phyloP scores from a whole-genome alignment of 2,797 vertebrate species.

The Rhinogobio ventralis region DNA sequence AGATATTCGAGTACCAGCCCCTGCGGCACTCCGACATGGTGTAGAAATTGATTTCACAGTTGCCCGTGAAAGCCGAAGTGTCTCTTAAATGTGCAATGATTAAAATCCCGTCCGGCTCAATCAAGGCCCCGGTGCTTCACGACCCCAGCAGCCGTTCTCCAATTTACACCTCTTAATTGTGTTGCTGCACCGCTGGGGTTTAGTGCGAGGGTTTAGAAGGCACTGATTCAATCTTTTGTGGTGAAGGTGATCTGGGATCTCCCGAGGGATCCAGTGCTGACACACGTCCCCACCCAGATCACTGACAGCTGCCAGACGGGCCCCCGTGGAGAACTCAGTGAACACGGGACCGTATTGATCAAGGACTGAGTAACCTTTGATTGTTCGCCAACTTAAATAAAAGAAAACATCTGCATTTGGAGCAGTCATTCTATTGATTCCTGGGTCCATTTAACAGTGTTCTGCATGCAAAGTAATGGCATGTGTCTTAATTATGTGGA shows the following conservation, averaged over 20 bases:
- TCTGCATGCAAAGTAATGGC: conserved; percentile 31
- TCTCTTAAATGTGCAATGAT: conserved; percentile 72
- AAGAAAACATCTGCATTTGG: conserved; percentile 34
- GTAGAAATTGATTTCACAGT: conserved; percentile 75
- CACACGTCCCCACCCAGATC: conserved; percentile 85
- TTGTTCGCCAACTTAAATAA: conserved; percentile 13
- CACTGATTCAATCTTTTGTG: conserved; percentile 94
- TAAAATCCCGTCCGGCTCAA: conserved; percentile 77
- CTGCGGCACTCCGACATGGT: conserved; percentile 47
- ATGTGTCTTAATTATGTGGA: conserved; percentile 44
- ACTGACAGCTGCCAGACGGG: conserved; percentile 70
- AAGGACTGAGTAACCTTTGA: conserved; percentile 70
- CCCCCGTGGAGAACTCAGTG: conserved; percentile 75
- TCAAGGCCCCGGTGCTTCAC: conserved; percentile 61
- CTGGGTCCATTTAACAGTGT: conserved; percentile 41
- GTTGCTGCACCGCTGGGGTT: conserved; percentile 64
- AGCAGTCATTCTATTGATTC: conserved; percentile 42
- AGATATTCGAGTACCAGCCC: conserved; percentile 55
- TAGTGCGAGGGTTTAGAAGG: conserved; percentile 38
- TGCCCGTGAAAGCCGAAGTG: conserved; percentile 63
- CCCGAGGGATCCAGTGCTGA: conserved; percentile 81
- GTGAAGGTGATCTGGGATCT: conserved; percentile 80
- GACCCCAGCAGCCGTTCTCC: conserved; percentile 60
- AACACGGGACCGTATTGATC: conserved; percentile 82
- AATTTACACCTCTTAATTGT: conserved; percentile 57